Conservation (phyloP, 2,888 invertebrate genomes). For the Caenorhabditis sp. region DNA sequence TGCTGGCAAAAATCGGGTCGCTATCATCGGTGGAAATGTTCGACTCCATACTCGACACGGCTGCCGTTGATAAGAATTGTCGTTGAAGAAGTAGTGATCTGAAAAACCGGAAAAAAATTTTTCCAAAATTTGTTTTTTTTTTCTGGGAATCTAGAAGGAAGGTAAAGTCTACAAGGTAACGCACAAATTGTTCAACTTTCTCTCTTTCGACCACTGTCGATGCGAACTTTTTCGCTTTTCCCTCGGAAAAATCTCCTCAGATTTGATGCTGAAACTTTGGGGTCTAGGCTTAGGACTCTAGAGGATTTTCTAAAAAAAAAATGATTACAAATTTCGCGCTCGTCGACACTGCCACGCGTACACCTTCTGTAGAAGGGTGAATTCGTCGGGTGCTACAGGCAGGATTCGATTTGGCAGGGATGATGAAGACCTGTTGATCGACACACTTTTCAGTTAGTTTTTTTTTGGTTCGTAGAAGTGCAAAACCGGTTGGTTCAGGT, state of each 20-base stretch:
- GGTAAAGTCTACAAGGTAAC: background rate
- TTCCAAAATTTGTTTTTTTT: background rate
- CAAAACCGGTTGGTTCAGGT: too few species aligned
- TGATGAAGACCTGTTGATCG: background rate
- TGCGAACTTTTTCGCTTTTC: constrained; percentile 21
- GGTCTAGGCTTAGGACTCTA: too few species aligned
- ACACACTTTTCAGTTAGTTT: too few species aligned
- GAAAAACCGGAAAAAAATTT: background rate
- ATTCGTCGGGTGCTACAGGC: constrained; percentile 33
- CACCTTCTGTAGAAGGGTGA: constrained; percentile 28
- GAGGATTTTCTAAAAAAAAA: too few species aligned
- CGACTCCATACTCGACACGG: constrained; percentile 48
- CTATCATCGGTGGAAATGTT: constrained; percentile 48
- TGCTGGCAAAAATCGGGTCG: constrained; percentile 47
- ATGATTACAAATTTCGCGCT: constrained; percentile 18
- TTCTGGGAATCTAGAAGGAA: too few species aligned
- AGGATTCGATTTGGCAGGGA: constrained; percentile 15
- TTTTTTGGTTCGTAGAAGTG: too few species aligned
- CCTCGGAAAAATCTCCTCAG: too few species aligned
- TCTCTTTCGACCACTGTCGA: constrained; percentile 18
- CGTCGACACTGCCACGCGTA: constrained; percentile 39
- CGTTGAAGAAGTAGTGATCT: constrained; percentile 52
- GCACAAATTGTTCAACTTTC: constrained; percentile 36
- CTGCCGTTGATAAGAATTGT: constrained; percentile 50
- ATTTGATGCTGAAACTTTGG: background rate